Percentiles rank a stretch among this genome's conserved stretches.
These are phyloP conservation scores for Elaphurus davidianus DNA, from an alignment of 2,113 vertebrate genomes.

Conservation along the genomic window DNA sequence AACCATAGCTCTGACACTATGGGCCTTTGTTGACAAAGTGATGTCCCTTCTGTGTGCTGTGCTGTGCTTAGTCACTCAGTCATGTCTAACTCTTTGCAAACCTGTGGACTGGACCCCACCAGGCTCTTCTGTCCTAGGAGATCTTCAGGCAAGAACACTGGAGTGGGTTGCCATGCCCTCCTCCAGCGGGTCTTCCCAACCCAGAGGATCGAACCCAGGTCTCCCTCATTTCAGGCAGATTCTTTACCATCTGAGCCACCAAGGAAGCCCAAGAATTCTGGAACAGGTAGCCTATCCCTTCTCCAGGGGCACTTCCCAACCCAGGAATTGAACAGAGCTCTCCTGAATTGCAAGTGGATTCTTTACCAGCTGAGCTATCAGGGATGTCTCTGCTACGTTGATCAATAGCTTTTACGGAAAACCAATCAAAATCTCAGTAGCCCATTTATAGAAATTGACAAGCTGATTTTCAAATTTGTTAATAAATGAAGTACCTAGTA, in stretches of 20 bases:
- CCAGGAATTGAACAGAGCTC: background rate
- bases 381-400: background rate
- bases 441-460: background rate
- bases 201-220: background rate
- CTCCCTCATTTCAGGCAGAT: background rate
- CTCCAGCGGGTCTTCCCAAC: background rate
- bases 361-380: background rate
- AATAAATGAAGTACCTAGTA: background rate
- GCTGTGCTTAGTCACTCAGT: background rate
- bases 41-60: background rate
- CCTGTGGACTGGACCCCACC: background rate
- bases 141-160: background rate
- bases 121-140: background rate
- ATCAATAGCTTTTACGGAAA: background rate
- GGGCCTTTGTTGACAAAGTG: background rate
- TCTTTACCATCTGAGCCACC: background rate
- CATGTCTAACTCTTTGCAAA: background rate
- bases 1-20: background rate
- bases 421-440: background rate
- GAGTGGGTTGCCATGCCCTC: background rate
- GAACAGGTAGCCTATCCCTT: background rate
- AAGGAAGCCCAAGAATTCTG: background rate
- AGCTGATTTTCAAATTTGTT: background rate
- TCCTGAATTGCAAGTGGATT: background rate
- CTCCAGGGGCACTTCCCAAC: background rate